Evolutionary conservation across 2,888 invertebrate species (phyloP).

Genomic region (Pyrgus malvae): DNA sequence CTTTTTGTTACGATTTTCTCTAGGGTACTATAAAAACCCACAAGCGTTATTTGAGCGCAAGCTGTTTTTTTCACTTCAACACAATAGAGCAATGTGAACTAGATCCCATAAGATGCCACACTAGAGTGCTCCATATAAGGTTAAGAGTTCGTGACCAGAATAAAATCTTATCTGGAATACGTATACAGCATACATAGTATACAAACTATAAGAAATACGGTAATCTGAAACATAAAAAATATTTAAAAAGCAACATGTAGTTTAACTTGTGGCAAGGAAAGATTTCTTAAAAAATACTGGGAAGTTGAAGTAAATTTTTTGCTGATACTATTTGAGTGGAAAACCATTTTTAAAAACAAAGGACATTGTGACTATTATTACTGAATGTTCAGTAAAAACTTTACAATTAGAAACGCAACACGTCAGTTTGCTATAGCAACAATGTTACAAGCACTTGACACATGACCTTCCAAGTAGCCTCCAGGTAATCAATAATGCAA

Average conservation of each 20-base stretch:
- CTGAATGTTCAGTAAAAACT: no score
- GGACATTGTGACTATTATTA: no score
- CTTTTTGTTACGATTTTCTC: no score
- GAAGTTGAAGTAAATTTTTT: no score
- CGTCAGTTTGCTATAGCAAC: conserved; percentile 13
- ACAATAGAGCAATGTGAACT: conserved; percentile 3
- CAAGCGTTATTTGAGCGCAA: no score
- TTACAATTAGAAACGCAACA: not conserved
- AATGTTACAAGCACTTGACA: conserved; percentile 6
- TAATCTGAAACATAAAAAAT: no score
- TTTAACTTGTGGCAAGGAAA: not conserved
- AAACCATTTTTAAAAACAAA: not conserved
- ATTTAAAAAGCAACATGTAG: not conserved
- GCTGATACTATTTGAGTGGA: not conserved
- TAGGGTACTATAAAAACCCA: no score
- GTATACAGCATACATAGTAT: no score
- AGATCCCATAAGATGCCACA: not conserved
- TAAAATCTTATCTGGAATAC: no score
- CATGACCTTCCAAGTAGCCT: not conserved
- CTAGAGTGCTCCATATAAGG: conserved; percentile 16
- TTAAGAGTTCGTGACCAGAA: conserved; percentile 6
- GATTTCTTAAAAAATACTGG: no score
- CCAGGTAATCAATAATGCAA: not conserved
- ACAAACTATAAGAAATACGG: no score
- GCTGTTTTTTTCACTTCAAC: no score